Evolutionary conservation across 2,113 vertebrate genomes (phyloP).

Genomic region (Lepisosteus osseus): DNA sequence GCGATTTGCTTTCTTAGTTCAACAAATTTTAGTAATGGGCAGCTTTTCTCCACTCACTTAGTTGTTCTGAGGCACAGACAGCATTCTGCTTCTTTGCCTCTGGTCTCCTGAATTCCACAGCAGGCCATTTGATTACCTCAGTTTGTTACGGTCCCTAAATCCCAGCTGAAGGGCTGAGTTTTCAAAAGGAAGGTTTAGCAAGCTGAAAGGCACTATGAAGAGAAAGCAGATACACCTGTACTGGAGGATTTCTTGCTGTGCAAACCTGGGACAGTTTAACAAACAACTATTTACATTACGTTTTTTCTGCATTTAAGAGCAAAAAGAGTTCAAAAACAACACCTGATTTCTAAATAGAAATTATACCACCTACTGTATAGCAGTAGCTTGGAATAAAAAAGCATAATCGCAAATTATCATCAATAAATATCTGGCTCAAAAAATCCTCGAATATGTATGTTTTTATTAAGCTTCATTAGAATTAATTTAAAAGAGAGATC

Average conservation of each 20-base stretch:
- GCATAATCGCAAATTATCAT: conserved; percentile 44
- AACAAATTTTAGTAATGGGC: not conserved
- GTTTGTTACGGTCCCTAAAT: conserved; percentile 22
- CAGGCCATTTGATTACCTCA: conserved; percentile 15
- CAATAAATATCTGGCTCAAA: conserved; percentile 29
- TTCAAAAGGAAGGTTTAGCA: conserved; percentile 20
- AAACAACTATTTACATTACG: too few species aligned
- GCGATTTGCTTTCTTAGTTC: not conserved
- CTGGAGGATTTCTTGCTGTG: conserved; percentile 16
- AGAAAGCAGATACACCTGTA: conserved; percentile 10
- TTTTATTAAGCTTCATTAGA: conserved; percentile 41
- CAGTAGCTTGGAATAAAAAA: conserved; percentile 33
- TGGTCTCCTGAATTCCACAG: not conserved
- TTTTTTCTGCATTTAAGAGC: too few species aligned
- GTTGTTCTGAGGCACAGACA: conserved; percentile 7
- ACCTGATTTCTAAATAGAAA: too few species aligned
- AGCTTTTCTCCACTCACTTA: conserved; percentile 1
- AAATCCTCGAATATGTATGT: conserved; percentile 36
- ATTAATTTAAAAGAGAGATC: conserved; percentile 41
- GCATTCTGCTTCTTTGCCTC: not conserved
- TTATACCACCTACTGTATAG: too few species aligned
- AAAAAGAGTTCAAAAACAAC: too few species aligned
- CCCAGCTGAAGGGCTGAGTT: not conserved
- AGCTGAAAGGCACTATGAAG: conserved; percentile 11
- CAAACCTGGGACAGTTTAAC: conserved; percentile 23